phyloP scores from a whole-genome alignment of 2,888 invertebrate species.

The Clostera curtula region DNA sequence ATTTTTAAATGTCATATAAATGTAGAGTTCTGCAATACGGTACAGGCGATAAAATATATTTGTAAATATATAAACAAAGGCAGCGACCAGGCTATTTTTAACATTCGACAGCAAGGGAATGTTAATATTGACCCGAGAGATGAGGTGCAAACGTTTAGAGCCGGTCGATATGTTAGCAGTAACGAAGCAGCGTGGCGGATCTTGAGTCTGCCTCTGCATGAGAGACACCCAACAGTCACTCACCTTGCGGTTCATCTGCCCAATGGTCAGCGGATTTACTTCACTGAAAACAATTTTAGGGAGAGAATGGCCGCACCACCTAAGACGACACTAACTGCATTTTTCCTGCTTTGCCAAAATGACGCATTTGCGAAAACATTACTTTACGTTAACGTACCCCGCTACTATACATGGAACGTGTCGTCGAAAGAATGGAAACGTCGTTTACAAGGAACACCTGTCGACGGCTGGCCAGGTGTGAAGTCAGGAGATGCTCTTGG shows the following conservation, averaged over 20 bases:
- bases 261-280: constrained; percentile 30
- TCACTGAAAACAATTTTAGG: constrained; percentile 26
- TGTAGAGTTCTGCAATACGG: not conserved
- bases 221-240: constrained; percentile 20
- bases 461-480: constrained; percentile 15
- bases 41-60: not conserved
- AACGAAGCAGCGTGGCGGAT: constrained; percentile 24
- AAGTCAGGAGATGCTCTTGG: constrained; percentile 18
- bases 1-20: constrained; percentile 3
- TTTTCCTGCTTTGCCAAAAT: constrained; percentile 32
- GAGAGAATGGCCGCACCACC: constrained; percentile 18
- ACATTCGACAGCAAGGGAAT: not conserved
- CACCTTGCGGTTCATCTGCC: constrained; percentile 22
- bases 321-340: constrained; percentile 27
- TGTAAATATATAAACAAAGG: constrained; percentile 1
- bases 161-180: not conserved
- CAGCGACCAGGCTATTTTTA: not conserved
- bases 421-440: constrained; percentile 15
- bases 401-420: constrained; percentile 15
- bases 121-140: not conserved
- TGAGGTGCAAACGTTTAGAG: not conserved
- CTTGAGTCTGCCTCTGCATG: constrained; percentile 11
- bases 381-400: too few species aligned
- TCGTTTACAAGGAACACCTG: constrained; percentile 19
- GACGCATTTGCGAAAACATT: constrained; percentile 37